Evolutionary conservation across 1,140 invertebrate genomes (phyloP), one percentile per base, ranked within the genome.

Genomic region (Wiebesia pumilae): DNA sequence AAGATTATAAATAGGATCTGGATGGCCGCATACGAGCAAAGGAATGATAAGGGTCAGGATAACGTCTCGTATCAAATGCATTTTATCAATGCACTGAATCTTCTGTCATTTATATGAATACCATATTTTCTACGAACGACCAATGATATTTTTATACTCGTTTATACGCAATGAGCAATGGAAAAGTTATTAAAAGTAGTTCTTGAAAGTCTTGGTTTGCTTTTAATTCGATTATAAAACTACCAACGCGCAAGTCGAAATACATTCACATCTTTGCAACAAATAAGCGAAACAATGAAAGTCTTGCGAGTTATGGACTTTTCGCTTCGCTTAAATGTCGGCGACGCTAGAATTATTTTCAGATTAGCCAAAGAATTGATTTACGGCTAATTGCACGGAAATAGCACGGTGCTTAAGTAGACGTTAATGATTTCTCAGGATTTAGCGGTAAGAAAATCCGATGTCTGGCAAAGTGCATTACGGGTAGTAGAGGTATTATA

Each of bases 341-440:
- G 33, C 40, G 62, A 69, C n/a, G 33, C 3, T 30, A 21, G 47
- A 81, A 47, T 47, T 69, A 30, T 16, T 69, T 43, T 67, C 30
- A 47, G 27, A 69, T 69, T 47, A 69, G 47, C 24, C n/a, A 21
- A 54, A 2, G 43, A n/a, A 78, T 77, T 84, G 35, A 65, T 78
- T 78, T 77, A 77, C 71, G 65, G 54, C 38, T 65, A 43, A 84
- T 84, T 77, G 71, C 33, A 14, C n/a, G 78, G 16, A 21, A 83
- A 65, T 58, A 10, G 24, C 69, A 3, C 12, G 16, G 38, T 27
- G 0, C n/a, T 84, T 77, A 33, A 35, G n/a, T 38, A 30, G 35
- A 47, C 54, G 35, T 47, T 84, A 84, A 84, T 84, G 33, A 84
- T 83, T 83, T 83, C 47, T 35, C 33, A 58, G 81, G 19, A 69